Conservation (phyloP, 1,140 invertebrate species). For the Cyclargus thomasi region DNA sequence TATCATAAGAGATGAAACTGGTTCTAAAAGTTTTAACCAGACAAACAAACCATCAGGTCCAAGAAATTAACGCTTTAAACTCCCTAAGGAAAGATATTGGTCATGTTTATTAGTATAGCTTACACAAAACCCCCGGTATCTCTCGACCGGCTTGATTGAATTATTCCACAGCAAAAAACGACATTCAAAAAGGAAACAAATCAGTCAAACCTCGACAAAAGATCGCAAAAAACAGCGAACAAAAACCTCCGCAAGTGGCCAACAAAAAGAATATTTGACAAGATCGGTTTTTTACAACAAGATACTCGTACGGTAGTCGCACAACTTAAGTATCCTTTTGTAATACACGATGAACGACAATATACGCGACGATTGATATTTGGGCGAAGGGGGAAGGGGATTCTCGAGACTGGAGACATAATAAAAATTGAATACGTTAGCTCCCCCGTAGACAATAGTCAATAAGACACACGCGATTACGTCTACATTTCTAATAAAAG, state of each 20-base stretch:
- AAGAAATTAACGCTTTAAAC: too few species aligned
- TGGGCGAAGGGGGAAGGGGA: conserved; percentile 13
- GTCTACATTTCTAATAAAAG: conserved; percentile 58
- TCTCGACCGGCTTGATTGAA: neutral
- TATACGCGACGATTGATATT: neutral
- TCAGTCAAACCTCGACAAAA: neutral
- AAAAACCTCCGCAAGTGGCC: neutral
- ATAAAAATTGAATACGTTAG: conserved; percentile 49
- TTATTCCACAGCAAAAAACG: neutral
- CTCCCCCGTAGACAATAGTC: conserved; percentile 33
- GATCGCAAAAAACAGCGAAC: neutral
- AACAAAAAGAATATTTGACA: neutral
- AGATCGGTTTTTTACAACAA: neutral
- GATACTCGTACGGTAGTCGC: neutral
- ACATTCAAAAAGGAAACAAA: neutral
- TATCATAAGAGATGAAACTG: too few species aligned
- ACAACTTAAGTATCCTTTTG: neutral
- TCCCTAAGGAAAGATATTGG: too few species aligned
- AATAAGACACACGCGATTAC: conserved; percentile 61
- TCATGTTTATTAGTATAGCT: too few species aligned
- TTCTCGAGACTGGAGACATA: conserved; percentile 40
- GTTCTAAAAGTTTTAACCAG: too few species aligned
- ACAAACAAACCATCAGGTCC: too few species aligned
- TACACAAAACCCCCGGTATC: too few species aligned
- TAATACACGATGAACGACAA: neutral